Percentiles rank a stretch among this genome's conserved stretches.
phyloP scores from a whole-genome alignment of 1,140 invertebrate genomes.

The Formica exsecta region DNA sequence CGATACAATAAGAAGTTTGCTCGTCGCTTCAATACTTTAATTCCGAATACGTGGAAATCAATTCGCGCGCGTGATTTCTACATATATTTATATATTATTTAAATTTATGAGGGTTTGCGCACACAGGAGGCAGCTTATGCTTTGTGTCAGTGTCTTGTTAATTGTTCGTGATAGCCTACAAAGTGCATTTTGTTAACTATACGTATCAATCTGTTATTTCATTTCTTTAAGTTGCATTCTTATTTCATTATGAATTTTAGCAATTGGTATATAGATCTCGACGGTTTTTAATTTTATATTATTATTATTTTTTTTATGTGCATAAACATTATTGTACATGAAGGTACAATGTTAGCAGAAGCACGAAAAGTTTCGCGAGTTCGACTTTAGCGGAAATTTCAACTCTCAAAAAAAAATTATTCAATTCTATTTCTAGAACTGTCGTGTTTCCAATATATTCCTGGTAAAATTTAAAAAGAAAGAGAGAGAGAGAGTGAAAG shows the following conservation, averaged over 20 bases:
- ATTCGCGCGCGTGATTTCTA: neutral
- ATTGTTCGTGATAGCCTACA: conserved; percentile 67
- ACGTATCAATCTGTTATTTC: conserved; percentile 51
- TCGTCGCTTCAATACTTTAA: neutral
- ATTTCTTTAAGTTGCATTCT: conserved; percentile 51
- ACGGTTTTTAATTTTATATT: conserved; percentile 21
- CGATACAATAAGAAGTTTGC: neutral
- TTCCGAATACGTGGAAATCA: neutral
- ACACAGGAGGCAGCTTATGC: conserved; percentile 58
- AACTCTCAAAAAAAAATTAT: conserved; percentile 1
- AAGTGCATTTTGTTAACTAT: conserved; percentile 65
- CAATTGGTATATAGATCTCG: conserved; percentile 46
- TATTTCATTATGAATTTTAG: conserved; percentile 42
- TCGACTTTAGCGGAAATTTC: conserved; percentile 25
- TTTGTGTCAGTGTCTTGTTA: conserved; percentile 79
- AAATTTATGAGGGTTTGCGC: conserved; percentile 61
- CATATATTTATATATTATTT: neutral
- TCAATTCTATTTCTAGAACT: conserved; percentile 4
- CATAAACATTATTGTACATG: conserved; percentile 13
- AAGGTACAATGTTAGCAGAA: neutral
- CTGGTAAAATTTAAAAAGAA: conserved; percentile 10
- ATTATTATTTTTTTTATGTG: conserved; percentile 27
- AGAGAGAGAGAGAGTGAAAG: conserved; percentile 3
- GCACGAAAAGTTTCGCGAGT: neutral
- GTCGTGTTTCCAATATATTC: neutral